Evolutionary conservation across 2,113 vertebrate species (phyloP).

Genomic region (Ciconia stormi): DNA sequence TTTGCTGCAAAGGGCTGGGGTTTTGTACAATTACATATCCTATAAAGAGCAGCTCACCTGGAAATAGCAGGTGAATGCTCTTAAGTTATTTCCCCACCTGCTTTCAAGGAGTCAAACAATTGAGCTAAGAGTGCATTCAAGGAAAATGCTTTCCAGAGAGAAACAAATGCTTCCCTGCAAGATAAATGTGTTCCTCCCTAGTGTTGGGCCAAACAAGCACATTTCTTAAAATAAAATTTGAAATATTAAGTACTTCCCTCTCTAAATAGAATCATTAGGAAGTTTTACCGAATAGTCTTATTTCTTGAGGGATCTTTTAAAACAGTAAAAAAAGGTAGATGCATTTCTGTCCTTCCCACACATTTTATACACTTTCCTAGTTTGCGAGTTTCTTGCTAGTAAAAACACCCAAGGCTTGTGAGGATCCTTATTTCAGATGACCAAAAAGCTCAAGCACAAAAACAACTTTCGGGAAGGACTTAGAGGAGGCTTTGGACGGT

Average conservation of each 20-base stretch:
- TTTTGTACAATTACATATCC: fast-evolving
- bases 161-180: not conserved
- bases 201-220: not conserved
- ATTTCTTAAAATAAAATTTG: not conserved
- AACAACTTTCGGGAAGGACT: not conserved
- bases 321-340: not conserved
- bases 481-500: not conserved
- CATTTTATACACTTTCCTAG: not conserved
- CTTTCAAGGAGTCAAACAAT: not conserved
- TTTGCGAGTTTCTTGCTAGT: not conserved
- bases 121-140: not conserved
- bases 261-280: not conserved
- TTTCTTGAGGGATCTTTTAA: not conserved
- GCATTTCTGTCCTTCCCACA: not conserved
- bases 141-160: not conserved
- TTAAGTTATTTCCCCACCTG: not conserved
- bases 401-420: not conserved
- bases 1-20: not conserved
- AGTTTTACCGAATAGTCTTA: not conserved
- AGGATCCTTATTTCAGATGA: not conserved
- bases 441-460: not conserved
- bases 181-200: not conserved
- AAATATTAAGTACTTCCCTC: not conserved
- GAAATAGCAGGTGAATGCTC: not conserved
- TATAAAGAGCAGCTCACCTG: not conserved